These are phyloP conservation scores for Geodia barretti DNA, from an alignment of 37 sponge, comb jelly and placozoan genomes.

Conservation along the genomic window DNA sequence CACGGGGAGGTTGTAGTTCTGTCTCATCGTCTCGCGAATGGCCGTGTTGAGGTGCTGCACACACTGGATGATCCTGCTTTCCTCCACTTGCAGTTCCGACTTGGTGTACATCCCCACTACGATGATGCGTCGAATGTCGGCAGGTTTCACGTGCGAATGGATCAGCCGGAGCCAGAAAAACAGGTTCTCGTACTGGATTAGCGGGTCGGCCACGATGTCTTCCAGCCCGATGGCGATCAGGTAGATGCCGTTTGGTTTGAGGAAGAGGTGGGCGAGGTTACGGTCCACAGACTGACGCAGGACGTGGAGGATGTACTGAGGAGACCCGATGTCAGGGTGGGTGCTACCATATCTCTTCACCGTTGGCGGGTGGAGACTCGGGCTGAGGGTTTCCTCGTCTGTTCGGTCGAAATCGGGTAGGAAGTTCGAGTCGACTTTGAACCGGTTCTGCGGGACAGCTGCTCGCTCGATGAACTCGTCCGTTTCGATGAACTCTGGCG, in stretches of 20 bases:
- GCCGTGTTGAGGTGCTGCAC: conserved; percentile 24
- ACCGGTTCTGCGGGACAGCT: background rate
- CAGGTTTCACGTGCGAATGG: conserved; percentile 28
- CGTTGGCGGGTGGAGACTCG: background rate
- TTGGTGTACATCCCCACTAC: conserved; percentile 50
- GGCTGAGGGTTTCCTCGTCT: background rate
- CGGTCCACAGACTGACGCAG: conserved; percentile 19
- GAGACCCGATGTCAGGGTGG: background rate
- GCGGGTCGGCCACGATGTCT: conserved; percentile 37
- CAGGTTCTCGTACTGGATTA: conserved; percentile 69
- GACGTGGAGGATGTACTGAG: conserved; percentile 34
- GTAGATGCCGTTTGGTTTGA: conserved; percentile 46
- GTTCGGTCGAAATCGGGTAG: background rate
- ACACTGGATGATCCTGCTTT: background rate
- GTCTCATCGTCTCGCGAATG: conserved; percentile 18
- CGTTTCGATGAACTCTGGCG: background rate
- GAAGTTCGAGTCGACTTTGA: background rate
- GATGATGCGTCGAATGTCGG: conserved; percentile 25
- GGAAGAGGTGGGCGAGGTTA: conserved; percentile 41
- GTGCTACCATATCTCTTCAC: background rate
- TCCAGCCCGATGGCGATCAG: conserved; percentile 39
- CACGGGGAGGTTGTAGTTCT: background rate
- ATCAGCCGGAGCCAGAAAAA: conserved; percentile 51
- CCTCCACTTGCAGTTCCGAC: conserved; percentile 5
- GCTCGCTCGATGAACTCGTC: conserved; percentile 16